Conservation (phyloP, 2,888 invertebrate species). For the Dusona sp. region DNA sequence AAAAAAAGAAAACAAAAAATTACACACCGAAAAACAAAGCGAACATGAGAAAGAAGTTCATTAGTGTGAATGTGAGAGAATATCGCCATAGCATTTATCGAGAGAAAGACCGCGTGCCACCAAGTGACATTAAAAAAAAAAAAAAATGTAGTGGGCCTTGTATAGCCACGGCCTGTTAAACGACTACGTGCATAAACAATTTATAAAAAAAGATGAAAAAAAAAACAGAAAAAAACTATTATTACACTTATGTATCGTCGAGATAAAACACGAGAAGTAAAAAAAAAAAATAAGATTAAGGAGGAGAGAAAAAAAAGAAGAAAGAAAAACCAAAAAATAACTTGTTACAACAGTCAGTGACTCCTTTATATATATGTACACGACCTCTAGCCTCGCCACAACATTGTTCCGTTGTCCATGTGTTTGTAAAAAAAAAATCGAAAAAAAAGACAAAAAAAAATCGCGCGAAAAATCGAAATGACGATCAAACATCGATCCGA, state of each 20-base stretch:
- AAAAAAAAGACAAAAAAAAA: constrained; percentile 15
- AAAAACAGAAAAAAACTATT: constrained; percentile 73
- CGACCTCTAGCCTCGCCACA: constrained; percentile 71
- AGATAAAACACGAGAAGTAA: constrained; percentile 60
- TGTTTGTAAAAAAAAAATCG: constrained; percentile 54
- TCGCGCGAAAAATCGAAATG: constrained; percentile 14
- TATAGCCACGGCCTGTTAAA: constrained; percentile 84
- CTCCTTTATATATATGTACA: constrained; percentile 73
- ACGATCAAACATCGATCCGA: constrained; percentile 39
- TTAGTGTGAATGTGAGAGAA: constrained; percentile 69
- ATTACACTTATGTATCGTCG: constrained; percentile 78
- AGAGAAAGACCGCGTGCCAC: constrained; percentile 82
- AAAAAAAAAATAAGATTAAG: constrained; percentile 66
- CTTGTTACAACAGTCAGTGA: constrained; percentile 80
- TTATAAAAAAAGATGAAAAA: constrained; percentile 50
- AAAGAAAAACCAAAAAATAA: constrained; percentile 70
- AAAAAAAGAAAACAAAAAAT: not conserved
- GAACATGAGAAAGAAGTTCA: constrained; percentile 60
- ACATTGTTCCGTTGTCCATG: constrained; percentile 64
- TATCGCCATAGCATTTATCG: constrained; percentile 66
- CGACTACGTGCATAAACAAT: constrained; percentile 71
- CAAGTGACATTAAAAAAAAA: constrained; percentile 74
- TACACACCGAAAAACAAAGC: constrained; percentile 11
- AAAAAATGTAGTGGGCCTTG: constrained; percentile 82
- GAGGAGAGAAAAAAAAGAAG: constrained; percentile 67